These are phyloP conservation scores for Bellardia bayeri DNA, from an alignment of 2,888 invertebrate genomes.

Conservation along the genomic window DNA sequence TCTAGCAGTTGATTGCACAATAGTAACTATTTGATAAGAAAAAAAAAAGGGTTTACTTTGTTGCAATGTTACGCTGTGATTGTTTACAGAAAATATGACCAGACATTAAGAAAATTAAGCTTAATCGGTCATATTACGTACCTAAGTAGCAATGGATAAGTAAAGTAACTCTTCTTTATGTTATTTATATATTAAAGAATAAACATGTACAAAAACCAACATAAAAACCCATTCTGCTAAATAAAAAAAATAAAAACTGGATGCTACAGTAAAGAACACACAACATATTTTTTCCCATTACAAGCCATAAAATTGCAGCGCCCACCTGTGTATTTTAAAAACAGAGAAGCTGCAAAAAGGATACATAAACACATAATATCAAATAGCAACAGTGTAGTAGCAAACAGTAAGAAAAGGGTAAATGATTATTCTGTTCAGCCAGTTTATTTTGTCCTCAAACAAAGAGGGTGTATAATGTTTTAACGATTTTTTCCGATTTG, in stretches of 20 bases:
- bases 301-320: slow-evolving; percentile 46
- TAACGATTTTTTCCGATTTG: slow-evolving; percentile 29
- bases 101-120: too few relatives aligned
- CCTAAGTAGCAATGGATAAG: too few relatives aligned
- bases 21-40: too few relatives aligned
- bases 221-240: too few relatives aligned
- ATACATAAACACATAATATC: background rate
- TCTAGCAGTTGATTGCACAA: too few relatives aligned
- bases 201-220: too few relatives aligned
- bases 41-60: too few relatives aligned
- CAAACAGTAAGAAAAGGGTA: slow-evolving; percentile 2
- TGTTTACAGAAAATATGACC: too few relatives aligned
- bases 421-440: slow-evolving; percentile 51
- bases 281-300: slow-evolving; percentile 27
- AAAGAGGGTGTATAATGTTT: slow-evolving; percentile 45
- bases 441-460: slow-evolving; percentile 46
- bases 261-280: background rate
- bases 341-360: background rate
- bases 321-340: slow-evolving; percentile 18
- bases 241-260: background rate
- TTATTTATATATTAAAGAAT: too few relatives aligned
- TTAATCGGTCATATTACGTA: too few relatives aligned
- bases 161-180: too few relatives aligned
- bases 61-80: too few relatives aligned
- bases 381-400: background rate